Base-by-base conservation (phyloP, 2,888 invertebrate species). In the Xylocampa areola region DNA sequence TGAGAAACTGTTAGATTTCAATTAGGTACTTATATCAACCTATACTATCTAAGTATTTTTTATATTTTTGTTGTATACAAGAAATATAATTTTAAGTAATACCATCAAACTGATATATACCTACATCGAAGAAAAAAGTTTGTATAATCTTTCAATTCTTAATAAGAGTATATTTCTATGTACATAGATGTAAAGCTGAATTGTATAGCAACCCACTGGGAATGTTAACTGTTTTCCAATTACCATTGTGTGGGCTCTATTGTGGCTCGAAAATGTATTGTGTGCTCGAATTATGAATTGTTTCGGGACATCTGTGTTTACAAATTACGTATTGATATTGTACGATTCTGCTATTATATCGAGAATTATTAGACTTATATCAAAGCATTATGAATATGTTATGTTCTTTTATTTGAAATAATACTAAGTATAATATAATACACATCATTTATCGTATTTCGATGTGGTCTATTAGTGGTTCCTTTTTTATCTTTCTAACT, bases 201-300 rank as follows among this genome's bases (percentile, higher is more conserved):
- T 48, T 16, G 30, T 33, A 10, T 17, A 37, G 16, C 7, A 17
- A 21, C 8, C 43, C 13, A 27, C 33, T 37, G 41, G 39, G 49
- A 53, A 53, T 50, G 45, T 16, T 47, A 59, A 49, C 45, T 41
- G 53, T 47, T 53, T 67, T 60, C 37, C 58, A 65, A 64, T 65
- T 57, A 47, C 49, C 25, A 65, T 70, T 66, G 70, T 70, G 48
- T 11, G 27, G 14, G 13, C n/a, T 57, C 58, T 57, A 65, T 66
- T 66, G 60, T 71, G 4, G 11, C 19, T 19, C n/a, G 35, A 52
- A 49, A 59, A 41, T 30, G 41, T 71, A 71, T 70, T 66, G 49
- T 65, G 41, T 30, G 21, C 35, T 36, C 4, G 19, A 37, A 57
- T 36, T 37, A 55, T 36, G 14, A 55, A 65, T 65, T 55, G 41